phyloP scores from a whole-genome alignment of 2,888 invertebrate genomes.

The Sarcophaga caerulescens region DNA sequence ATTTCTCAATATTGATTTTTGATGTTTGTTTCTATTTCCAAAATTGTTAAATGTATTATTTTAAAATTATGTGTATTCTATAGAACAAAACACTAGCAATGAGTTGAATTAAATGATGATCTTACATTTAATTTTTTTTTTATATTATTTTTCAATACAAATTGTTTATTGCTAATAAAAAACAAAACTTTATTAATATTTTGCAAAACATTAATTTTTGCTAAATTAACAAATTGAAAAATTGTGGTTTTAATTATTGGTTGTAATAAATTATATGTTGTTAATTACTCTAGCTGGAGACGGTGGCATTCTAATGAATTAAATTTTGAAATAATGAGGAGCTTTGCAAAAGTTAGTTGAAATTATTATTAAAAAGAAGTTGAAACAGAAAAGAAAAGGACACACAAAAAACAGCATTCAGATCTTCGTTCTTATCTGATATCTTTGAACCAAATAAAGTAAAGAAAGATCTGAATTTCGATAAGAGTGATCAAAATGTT shows the following conservation, averaged over 20 bases:
- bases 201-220: constrained; percentile 45
- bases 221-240: constrained; percentile 20
- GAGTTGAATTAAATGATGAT: constrained; percentile 20
- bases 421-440: no score
- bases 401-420: no score
- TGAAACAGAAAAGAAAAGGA: no score
- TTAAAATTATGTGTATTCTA: background rate
- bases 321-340: background rate
- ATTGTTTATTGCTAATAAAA: constrained; percentile 13
- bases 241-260: no score
- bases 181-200: constrained; percentile 4
- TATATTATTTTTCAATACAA: background rate
- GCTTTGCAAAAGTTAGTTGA: no score
- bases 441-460: no score
- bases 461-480: no score
- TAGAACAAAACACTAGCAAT: background rate
- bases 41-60: constrained; percentile 48
- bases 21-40: constrained; percentile 1
- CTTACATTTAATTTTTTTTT: constrained; percentile 43
- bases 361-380: no score
- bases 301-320: background rate
- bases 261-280: no score
- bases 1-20: constrained; percentile 21
- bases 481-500: no score
- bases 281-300: no score